Evolutionary conservation across 2,888 invertebrate species (phyloP), one percentile per base, ranked within the genome.

Genomic region (Dilophus febrilis): DNA sequence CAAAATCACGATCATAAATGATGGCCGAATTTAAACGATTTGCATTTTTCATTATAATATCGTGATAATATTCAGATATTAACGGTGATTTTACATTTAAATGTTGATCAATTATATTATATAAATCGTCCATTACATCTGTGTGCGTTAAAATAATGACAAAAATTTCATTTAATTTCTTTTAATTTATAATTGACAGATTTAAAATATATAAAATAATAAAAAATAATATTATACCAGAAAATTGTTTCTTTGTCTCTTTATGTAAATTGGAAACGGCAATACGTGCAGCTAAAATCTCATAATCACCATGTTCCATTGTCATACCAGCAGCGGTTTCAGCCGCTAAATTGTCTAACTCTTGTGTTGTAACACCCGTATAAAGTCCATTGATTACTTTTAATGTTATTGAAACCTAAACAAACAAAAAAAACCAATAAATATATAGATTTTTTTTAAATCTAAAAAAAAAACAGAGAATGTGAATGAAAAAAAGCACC

Each of bases 291-390:
- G 87, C 88, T 38, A 88, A 64, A 43, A 82, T 66, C 5, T 85
- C 95, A 69, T 97, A 98, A 65, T 98, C 97, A 0, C 95, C 91
- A 65, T 98, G 97, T 53, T 84, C 81, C 3, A 91, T 91, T 1
- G 97, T 95, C 83, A 95, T 85, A 26, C 88, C 88, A 10, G 97
- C 97, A 13, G 97, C 90, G 30, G 88, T 97, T 65, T 98, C 97
- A 0, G 98, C 98, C 34, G 98, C 97, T 46, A 98, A 67, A 58
- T 95, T 97, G 62, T 98, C 98, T 49, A 98, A 65, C 58, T 98
- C 94, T 14, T 91, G 83, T 0, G 97, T 98, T 8, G 91, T 91
- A 2, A 99, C 95, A 11, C 97, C 97, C 44, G 86, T 78, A 59
- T 95, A 97, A 31, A 98, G 70, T 0, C 97, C 97, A 62, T 70